Conservation (phyloP, 2,797 vertebrate genomes). For the Gadopsis marmoratus region DNA sequence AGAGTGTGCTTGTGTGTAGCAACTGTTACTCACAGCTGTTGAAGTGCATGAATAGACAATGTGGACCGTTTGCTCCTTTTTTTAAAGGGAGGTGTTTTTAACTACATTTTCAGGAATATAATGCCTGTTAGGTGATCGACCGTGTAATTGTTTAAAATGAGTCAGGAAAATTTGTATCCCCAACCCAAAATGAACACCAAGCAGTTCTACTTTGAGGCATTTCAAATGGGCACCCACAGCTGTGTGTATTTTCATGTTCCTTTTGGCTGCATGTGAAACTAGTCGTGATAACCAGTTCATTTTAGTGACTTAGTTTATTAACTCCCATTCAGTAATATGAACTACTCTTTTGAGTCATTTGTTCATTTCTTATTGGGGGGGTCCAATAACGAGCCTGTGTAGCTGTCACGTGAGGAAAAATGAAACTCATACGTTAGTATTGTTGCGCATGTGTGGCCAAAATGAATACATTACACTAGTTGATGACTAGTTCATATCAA, state of each 20-base stretch:
- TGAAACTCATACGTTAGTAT: no score
- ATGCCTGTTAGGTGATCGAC: background rate
- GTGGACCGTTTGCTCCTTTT: background rate
- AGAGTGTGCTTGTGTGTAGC: background rate
- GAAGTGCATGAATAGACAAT: background rate
- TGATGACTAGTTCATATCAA: no score
- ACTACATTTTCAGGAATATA: background rate
- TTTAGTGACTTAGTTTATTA: no score
- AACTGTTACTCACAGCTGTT: constrained; percentile 22
- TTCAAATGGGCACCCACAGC: no score
- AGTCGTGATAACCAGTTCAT: no score
- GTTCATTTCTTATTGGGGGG: no score
- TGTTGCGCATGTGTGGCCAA: no score
- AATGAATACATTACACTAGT: no score
- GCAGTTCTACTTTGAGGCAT: constrained; percentile 1
- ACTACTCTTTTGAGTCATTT: no score
- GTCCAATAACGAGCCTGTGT: no score
- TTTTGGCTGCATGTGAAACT: background rate
- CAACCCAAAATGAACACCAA: background rate
- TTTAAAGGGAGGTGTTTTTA: background rate
- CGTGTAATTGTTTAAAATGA: background rate
- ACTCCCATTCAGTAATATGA: no score
- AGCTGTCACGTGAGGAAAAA: no score
- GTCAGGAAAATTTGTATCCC: fast-evolving
- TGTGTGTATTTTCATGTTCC: background rate